Evolutionary conservation across 2,888 invertebrate genomes (phyloP), one percentile per base, ranked within the genome.

Genomic region (Platycheirus rosarum): DNA sequence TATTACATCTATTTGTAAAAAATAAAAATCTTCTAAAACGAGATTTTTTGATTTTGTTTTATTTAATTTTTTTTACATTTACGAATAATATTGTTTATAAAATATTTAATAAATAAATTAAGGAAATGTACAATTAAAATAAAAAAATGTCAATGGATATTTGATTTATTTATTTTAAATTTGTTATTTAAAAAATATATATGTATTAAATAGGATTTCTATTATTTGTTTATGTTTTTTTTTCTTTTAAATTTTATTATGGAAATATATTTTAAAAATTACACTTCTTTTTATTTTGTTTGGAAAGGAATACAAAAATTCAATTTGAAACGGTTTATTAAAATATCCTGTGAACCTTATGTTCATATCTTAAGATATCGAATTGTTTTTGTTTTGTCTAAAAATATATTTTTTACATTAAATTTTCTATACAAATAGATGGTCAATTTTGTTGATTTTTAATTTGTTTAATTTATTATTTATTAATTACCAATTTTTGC

Each of bases 21-120:
- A 82, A 73, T 76, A 85, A 84, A 85, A 85, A 84, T 85, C 84
- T 85, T 85, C 85, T 85, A 85, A 85, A 86, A 85, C 85, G 85
- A 86, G 85, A 85, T 85, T 84, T 57, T 84, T 84, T 79, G 46
- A 55, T 68, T 74, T 7, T 42, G 35, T 68, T 69, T 42, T 74
- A 66, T 60, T 37, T 53, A 32, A 18, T 44, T 78, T 62, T 55
- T 16, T 16, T 57, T 57, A 57, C 35, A 62, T 23, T 57, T 62
- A 63, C 42, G 55, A 62, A 51, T 49, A 23, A 29, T 18, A 53
- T 66, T 62, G 48, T 32, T 57, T 42, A 55, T 46, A 29, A 9
- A 44, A 26, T 14, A 29, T 44, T 53, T 66, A 51, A 40, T 57
- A 14, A 51, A 16, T 35, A 49, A 5, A 66, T n/a, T n/a, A 68